These are phyloP conservation scores for Lamellibrachia luymesi DNA, from an alignment of 1,140 invertebrate species.

Conservation along the genomic window DNA sequence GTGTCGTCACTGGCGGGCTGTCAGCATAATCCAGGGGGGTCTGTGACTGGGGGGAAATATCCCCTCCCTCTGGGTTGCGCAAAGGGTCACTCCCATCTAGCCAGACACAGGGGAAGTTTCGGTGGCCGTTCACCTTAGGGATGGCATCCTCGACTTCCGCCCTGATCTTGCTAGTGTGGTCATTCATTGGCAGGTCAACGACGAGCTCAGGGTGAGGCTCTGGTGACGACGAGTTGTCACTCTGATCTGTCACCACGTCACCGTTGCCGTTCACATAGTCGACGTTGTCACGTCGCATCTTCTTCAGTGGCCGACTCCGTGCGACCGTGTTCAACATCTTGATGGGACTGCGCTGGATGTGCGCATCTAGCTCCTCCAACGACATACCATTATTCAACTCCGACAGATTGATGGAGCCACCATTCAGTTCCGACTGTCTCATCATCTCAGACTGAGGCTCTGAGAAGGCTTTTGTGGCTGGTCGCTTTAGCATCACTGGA, in stretches of 20 bases:
- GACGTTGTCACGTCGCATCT: background rate
- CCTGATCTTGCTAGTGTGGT: background rate
- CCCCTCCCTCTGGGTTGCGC: conserved; percentile 6
- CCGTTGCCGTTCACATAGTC: background rate
- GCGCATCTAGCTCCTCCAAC: background rate
- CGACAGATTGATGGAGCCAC: background rate
- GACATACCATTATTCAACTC: background rate
- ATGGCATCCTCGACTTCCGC: conserved; percentile 5
- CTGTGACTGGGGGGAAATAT: background rate
- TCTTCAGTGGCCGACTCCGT: background rate
- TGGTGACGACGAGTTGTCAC: background rate
- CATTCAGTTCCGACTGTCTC: background rate
- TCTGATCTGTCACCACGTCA: background rate
- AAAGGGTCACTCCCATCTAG: conserved; percentile 12
- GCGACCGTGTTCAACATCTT: background rate
- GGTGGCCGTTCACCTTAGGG: background rate
- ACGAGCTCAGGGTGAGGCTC: background rate
- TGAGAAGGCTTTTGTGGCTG: background rate
- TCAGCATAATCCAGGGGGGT: background rate
- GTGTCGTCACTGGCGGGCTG: background rate
- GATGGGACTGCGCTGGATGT: background rate
- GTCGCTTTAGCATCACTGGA: background rate
- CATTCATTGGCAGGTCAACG: background rate
- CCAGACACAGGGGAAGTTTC: conserved; percentile 20
- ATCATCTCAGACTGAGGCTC: background rate